A percentile compares a stretch with the other conserved stretches of the same genome.
Conservation (phyloP, 1,140 invertebrate genomes). For the Meloidogyne floridensis region DNA sequence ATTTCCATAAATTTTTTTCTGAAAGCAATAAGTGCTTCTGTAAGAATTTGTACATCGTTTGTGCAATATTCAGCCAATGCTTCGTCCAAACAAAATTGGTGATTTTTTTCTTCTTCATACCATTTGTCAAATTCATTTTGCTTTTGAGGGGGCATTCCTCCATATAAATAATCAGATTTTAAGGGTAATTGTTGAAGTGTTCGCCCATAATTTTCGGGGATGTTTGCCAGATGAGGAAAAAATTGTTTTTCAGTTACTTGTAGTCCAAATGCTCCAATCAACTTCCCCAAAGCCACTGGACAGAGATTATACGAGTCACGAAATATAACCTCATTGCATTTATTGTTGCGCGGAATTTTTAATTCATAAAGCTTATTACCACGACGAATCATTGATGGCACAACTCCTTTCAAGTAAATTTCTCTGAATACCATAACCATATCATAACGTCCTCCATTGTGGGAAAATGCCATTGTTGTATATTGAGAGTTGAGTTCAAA, state of each 20-base stretch:
- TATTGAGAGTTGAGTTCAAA: no score
- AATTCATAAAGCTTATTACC: no score
- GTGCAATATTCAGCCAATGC: no score
- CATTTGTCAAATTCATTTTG: background rate
- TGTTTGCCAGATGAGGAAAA: constrained; percentile 1
- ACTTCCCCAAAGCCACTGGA: background rate
- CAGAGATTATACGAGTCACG: constrained; percentile 2
- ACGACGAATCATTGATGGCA: background rate
- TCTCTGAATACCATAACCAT: constrained; percentile 3
- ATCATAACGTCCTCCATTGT: background rate
- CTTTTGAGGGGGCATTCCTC: background rate
- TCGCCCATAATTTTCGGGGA: background rate
- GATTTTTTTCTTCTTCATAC: background rate
- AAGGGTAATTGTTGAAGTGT: background rate
- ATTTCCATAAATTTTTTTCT: no score
- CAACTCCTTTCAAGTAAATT: background rate
- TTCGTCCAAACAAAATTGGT: background rate
- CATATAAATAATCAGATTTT: background rate
- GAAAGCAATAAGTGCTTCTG: no score
- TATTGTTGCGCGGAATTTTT: no score
- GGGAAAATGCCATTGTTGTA: no score
- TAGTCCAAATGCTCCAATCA: constrained; percentile 5
- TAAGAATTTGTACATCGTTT: no score
- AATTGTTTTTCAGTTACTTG: background rate
- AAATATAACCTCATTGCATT: no score